Percentiles rank a stretch among this genome's conserved stretches.
phyloP scores from a whole-genome alignment of 23 tunicate species.

The Diplosoma virens region DNA sequence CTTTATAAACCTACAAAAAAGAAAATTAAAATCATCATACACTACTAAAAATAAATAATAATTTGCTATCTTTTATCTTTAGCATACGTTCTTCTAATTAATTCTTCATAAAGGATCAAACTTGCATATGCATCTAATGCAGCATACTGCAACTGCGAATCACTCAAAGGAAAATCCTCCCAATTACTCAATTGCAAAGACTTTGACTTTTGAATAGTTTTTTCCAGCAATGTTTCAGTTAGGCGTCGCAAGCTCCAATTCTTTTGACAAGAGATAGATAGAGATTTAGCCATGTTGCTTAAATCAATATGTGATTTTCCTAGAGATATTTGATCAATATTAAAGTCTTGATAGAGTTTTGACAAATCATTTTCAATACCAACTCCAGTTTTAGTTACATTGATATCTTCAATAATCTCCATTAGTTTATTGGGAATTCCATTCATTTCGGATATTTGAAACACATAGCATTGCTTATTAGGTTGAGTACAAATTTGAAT shows the following conservation, averaged over 20 bases:
- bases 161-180: conserved; percentile 5
- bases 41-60: no score
- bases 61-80: no score
- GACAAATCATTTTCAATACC: background rate
- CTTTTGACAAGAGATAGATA: background rate
- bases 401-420: background rate
- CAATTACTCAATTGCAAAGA: conserved; percentile 14
- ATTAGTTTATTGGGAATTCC: background rate
- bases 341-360: conserved; percentile 9
- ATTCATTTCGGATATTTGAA: conserved; percentile 14
- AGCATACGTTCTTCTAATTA: background rate
- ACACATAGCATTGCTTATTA: conserved; percentile 1
- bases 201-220: background rate
- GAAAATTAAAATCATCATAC: no score
- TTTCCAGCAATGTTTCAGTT: background rate
- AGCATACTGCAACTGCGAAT: conserved; percentile 7
- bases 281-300: background rate
- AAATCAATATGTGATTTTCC: conserved; percentile 1
- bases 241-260: conserved; percentile 6
- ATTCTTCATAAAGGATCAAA: background rate
- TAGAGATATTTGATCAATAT: background rate
- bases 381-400: conserved; percentile 22
- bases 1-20: no score
- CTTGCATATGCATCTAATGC: conserved; percentile 26
- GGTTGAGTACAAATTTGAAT: conserved; percentile 22